Evolutionary conservation across 2,113 vertebrate genomes (phyloP), one percentile per base, ranked within the genome.

Genomic region (Prunella himalayana): DNA sequence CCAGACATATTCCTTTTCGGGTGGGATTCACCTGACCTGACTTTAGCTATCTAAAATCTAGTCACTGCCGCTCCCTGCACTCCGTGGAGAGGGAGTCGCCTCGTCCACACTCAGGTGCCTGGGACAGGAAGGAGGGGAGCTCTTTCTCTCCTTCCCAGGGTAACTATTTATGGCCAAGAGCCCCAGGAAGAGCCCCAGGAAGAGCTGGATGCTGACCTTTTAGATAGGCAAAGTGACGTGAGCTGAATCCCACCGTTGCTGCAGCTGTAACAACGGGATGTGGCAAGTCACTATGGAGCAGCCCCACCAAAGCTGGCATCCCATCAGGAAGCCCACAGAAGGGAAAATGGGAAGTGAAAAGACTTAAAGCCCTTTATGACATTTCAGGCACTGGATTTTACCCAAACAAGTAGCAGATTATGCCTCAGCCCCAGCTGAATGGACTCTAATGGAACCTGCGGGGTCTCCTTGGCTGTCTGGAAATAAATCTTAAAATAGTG

Each of bases 231-330:
- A 96, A 96, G 94, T 91, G 66, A 57, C 0, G 92, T 84, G 88
- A 97, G 96, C 83, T 97, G 96, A 97, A 97, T 97, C 96, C 96
- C 96, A 97, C 94, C 91, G 3, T 12, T 56, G 90, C 82, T 78
- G 82, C 68, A 50, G 53, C 82, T 93, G 17, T 47, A 73, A 57
- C 37, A 77, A 90, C 0, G 64, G 94, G 88, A 81, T 1, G 15
- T 42, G 84, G 80, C 65, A 47, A 88, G 68, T 27, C 68, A 65
- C 92, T 88, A 31, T 0, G 1, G 22, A 70, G 88, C 1, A 86
- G 91, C 92, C 91, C 92, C 94, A 78, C 86, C n/a, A 4, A 56
- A 73, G 70, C 25, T 71, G 92, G 91, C 86, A 50, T 94, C 91
- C 77, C 92, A 25, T 45, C 65, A 82, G 94, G 95, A 95, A 84